Evolutionary conservation across 2,888 invertebrate genomes (phyloP).

Genomic region (Orthonevra nobilis): DNA sequence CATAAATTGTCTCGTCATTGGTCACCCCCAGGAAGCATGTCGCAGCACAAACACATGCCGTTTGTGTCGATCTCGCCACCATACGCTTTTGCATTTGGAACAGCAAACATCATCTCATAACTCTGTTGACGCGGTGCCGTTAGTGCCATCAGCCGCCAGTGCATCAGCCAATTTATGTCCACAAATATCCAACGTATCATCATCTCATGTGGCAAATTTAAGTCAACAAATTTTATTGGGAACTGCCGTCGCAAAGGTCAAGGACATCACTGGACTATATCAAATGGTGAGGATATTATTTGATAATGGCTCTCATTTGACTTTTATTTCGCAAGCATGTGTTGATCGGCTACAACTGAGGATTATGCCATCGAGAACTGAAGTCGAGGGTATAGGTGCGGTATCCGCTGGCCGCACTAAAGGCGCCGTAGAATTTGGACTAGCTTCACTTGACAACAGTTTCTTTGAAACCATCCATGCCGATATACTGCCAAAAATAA

Average conservation of each 20-base stretch:
- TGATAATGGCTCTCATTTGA: constrained; percentile 1
- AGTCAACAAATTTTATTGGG: not conserved
- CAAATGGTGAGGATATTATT: constrained; percentile 5
- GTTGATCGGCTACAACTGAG: constrained; percentile 7
- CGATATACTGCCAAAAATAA: too few species aligned
- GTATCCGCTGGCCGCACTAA: too few species aligned
- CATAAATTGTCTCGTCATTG: too few species aligned
- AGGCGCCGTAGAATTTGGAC: not conserved
- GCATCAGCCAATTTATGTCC: too few species aligned
- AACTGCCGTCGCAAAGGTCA: not conserved
- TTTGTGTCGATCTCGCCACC: too few species aligned
- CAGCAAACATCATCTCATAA: too few species aligned
- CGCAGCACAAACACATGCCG: too few species aligned
- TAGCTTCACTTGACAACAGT: not conserved
- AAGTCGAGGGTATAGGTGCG: not conserved
- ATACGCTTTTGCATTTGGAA: too few species aligned
- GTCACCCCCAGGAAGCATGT: too few species aligned
- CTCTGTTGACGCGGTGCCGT: too few species aligned
- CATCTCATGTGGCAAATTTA: not conserved
- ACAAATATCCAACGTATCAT: not conserved
- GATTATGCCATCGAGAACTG: constrained; percentile 7
- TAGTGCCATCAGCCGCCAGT: too few species aligned
- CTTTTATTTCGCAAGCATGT: not conserved
- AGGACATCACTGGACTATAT: not conserved
- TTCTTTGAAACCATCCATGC: too few species aligned